A percentile compares a stretch with the other conserved stretches of the same genome.
Conservation (phyloP, 2,888 invertebrate species). For the Melinopterus prodromus region DNA sequence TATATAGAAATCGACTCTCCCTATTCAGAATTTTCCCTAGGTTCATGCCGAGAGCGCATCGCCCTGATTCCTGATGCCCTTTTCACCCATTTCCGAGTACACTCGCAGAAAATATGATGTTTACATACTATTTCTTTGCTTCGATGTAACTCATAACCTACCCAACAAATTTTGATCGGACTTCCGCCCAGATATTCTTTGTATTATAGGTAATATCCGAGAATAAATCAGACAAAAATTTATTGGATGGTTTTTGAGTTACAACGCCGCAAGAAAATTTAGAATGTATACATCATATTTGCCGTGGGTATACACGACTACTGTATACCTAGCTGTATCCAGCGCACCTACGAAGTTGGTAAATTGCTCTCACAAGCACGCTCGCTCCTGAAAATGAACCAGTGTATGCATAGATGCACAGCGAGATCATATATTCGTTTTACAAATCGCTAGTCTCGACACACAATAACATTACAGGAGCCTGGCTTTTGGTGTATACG, state of each 20-base stretch:
- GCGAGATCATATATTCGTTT: not conserved
- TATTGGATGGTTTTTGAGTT: too few species aligned
- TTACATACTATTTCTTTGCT: too few species aligned
- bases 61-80: not conserved
- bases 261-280: too few species aligned
- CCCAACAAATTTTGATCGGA: too few species aligned
- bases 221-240: too few species aligned
- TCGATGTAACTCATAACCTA: too few species aligned
- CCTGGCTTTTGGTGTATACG: not conserved
- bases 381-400: not conserved
- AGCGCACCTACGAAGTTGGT: not conserved
- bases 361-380: not conserved
- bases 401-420: not conserved
- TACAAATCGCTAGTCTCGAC: not conserved
- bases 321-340: not conserved
- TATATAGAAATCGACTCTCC: not conserved
- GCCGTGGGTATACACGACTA: too few species aligned
- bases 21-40: not conserved
- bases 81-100: not conserved
- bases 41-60: not conserved
- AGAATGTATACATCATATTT: too few species aligned
- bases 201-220: too few species aligned
- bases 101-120: too few species aligned
- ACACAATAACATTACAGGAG: not conserved
- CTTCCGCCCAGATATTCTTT: too few species aligned